Evolutionary conservation across 2,797 vertebrate genomes (phyloP).

Genomic region (Lepidocolaptes lacrymiger): DNA sequence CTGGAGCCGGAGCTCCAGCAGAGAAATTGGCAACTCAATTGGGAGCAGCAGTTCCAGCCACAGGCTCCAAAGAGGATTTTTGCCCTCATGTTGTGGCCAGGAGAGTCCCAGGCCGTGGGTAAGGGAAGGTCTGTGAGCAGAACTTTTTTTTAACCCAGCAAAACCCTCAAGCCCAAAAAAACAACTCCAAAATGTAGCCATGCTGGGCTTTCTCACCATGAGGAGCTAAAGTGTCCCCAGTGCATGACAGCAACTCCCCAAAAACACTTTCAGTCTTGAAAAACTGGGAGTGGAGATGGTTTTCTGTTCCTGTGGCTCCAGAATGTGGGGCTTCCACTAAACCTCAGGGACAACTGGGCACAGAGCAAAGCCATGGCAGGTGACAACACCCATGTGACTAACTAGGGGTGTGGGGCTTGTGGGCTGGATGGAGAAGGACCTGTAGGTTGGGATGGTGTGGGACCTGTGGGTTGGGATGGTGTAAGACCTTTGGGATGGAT

Average conservation of each 20-base stretch:
- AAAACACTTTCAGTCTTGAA: not conserved
- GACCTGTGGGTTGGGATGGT: no score
- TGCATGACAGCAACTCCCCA: not conserved
- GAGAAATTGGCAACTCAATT: conserved; percentile 1
- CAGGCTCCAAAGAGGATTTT: not conserved
- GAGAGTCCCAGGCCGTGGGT: not conserved
- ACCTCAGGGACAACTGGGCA: not conserved
- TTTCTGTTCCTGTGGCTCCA: not conserved
- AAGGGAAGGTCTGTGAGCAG: not conserved
- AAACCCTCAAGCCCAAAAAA: not conserved
- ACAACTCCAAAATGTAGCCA: not conserved
- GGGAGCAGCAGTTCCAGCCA: not conserved
- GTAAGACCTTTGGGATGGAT: not conserved
- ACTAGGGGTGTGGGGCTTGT: not conserved
- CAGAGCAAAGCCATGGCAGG: not conserved
- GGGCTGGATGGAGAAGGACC: not conserved
- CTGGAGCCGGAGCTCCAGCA: conserved; percentile 32
- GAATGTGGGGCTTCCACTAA: not conserved
- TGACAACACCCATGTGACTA: not conserved
- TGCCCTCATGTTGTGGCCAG: not conserved
- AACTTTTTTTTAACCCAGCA: not conserved
- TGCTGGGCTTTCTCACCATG: not conserved
- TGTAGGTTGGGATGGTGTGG: no score
- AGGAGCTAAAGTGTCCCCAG: not conserved
- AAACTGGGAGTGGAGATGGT: not conserved